Evolutionary conservation across 1,140 invertebrate species (phyloP), one percentile per base, ranked within the genome.

Genomic region (Harlomillsia oculata): DNA sequence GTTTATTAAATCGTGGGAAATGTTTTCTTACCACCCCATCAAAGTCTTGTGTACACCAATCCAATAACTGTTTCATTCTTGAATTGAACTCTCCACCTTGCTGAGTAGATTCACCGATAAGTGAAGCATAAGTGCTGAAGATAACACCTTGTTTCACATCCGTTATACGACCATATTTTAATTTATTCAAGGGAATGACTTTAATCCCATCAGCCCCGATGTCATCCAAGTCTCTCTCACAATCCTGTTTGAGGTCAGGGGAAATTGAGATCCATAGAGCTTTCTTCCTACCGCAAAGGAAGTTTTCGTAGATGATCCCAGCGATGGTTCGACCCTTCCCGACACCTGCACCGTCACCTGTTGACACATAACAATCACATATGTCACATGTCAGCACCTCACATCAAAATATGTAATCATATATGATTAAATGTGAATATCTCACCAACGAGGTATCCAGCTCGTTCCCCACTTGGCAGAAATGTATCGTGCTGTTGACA

Each of bases 271-370:
- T 83, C 95, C 95, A 99, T 56, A 99, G 80, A 2, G 96, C 86
- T 67, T 89, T 82, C 74, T 95, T 97, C 44, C 95, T 75, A 0
- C 91, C 89, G 67, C 86, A 85, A 23, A 96, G 68, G 69, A 92
- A 98, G 73, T 99, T 99, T 76, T 99, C 97, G 74, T 83, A 96
- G 64, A 99, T 99, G 32, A 99, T 88, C 34, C 95, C 95, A 3
- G 91, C 95, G 64, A 99, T 93, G 2, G 96, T 99, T 59, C 97
- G 79, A 39, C 97, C 97, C 76, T 99, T 99, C 37, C 97, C 97
- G 21, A 99, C 96, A 71, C 96, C 97, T 63, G 97, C 96, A 60
- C 97, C 97, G 74, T 99, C 96, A 65, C 92, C 90, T 85, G 62
- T 2, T 63, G 63, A 30, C 36, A 5, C 32, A n/a, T 34, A 5